Conservation (phyloP, 1,140 invertebrate genomes). For the Cydia splendana region DNA sequence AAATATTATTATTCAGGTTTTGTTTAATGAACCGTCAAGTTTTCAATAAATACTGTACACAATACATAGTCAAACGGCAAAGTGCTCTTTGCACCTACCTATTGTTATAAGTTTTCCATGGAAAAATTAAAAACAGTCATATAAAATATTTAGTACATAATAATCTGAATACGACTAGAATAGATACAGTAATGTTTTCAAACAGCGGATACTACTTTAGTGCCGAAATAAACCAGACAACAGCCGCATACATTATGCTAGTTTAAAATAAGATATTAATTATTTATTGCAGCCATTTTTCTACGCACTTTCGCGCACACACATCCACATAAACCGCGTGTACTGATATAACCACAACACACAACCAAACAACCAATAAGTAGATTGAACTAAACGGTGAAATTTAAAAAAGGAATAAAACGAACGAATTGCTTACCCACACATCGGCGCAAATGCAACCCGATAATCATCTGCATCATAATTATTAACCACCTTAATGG, state of each 20-base stretch:
- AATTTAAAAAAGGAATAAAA: slow-evolving; percentile 80
- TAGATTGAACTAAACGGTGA: slow-evolving; percentile 80
- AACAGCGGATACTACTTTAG: slow-evolving; percentile 1
- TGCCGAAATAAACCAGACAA: slow-evolving; percentile 21
- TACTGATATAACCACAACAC: slow-evolving; percentile 60
- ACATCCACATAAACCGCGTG: slow-evolving; percentile 49
- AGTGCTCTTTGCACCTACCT: no score
- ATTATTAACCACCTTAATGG: slow-evolving; percentile 43
- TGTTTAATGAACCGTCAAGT: no score
- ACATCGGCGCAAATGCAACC: slow-evolving; percentile 68
- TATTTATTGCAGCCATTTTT: slow-evolving; percentile 74
- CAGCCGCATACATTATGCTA: slow-evolving; percentile 37
- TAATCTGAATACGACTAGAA: background rate
- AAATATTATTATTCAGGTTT: no score
- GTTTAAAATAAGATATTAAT: slow-evolving; percentile 47
- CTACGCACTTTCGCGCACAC: slow-evolving; percentile 73
- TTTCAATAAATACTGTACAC: no score
- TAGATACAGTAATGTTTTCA: background rate
- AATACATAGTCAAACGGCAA: no score
- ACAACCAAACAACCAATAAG: slow-evolving; percentile 73
- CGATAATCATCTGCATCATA: slow-evolving; percentile 63
- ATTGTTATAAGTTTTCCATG: no score
- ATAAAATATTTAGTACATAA: background rate
- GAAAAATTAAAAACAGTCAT: no score
- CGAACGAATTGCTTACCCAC: slow-evolving; percentile 71